Percentiles rank a stretch among this genome's conserved stretches.
Conservation (phyloP, 2,113 vertebrate genomes). For the Salvelinus sp. region DNA sequence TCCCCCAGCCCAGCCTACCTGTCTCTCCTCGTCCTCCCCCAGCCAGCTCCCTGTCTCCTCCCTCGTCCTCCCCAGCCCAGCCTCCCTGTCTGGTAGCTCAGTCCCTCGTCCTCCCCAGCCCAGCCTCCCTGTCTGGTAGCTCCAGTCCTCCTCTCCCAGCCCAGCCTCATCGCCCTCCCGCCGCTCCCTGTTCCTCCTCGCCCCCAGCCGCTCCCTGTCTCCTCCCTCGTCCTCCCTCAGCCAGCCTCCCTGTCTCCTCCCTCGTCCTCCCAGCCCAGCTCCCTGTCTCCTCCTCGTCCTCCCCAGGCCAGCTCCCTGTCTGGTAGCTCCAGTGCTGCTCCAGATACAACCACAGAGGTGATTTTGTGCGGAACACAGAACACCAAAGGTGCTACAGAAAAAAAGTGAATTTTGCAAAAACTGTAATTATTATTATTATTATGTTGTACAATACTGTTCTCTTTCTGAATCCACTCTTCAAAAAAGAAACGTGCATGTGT, state of each 20-base stretch:
- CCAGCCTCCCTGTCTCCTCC: neutral
- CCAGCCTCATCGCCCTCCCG: no score
- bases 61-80: no score
- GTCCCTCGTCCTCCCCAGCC: no score
- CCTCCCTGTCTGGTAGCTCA: no score
- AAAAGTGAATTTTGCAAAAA: slow-evolving; percentile 83
- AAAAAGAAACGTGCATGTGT: slow-evolving; percentile 84
- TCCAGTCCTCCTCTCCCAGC: no score
- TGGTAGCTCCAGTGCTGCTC: slow-evolving; percentile 85
- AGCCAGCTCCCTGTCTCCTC: no score
- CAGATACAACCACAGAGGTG: slow-evolving; percentile 78
- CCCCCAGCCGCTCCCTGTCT: no score
- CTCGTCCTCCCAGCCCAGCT: neutral
- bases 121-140: no score
- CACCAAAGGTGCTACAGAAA: slow-evolving; percentile 83
- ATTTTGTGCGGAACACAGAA: slow-evolving; percentile 83
- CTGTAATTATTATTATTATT: slow-evolving; percentile 97
- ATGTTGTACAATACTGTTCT: slow-evolving; percentile 90
- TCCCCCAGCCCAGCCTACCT: no score
- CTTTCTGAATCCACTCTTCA: slow-evolving; percentile 83
- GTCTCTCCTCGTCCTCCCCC: no score
- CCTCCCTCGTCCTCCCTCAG: no score
- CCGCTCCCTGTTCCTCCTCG: no score
- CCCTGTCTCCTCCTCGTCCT: neutral
- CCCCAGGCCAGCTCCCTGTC: slow-evolving; percentile 55